These are phyloP conservation scores for Adelognathus sp. DNA, from an alignment of 2,888 invertebrate species.

Conservation along the genomic window DNA sequence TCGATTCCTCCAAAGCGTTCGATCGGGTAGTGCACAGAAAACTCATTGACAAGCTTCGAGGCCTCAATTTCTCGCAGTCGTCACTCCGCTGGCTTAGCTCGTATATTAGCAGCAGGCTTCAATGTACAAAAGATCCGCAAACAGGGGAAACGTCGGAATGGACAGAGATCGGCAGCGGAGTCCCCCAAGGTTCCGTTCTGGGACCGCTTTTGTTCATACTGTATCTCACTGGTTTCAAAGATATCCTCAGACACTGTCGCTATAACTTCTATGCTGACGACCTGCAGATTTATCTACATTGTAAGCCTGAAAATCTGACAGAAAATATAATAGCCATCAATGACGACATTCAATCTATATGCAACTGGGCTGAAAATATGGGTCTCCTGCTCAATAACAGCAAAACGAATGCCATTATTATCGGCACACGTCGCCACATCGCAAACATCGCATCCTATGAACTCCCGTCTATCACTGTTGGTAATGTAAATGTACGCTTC, in stretches of 20 bases:
- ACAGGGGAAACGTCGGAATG: neutral
- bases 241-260: too few relatives aligned
- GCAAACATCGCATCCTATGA: neutral
- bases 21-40: conserved; percentile 61
- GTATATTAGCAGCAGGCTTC: conserved; percentile 12
- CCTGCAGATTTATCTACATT: too few relatives aligned
- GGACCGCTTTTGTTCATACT: conserved; percentile 39
- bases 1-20: conserved; percentile 72
- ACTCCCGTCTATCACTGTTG: neutral
- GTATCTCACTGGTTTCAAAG: conserved; percentile 15
- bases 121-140: neutral
- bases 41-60: conserved; percentile 56
- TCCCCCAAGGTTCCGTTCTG: conserved; percentile 41
- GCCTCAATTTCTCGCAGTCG: conserved; percentile 76
- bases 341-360: neutral
- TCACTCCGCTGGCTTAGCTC: conserved; percentile 74
- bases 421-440: neutral
- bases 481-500: neutral
- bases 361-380: neutral
- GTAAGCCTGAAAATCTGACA: neutral
- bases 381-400: neutral
- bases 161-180: conserved; percentile 5
- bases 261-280: too few relatives aligned
- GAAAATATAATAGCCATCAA: neutral
- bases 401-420: conserved; percentile 7